Conservation (phyloP, 1,140 invertebrate species). For the Atta colombica region DNA sequence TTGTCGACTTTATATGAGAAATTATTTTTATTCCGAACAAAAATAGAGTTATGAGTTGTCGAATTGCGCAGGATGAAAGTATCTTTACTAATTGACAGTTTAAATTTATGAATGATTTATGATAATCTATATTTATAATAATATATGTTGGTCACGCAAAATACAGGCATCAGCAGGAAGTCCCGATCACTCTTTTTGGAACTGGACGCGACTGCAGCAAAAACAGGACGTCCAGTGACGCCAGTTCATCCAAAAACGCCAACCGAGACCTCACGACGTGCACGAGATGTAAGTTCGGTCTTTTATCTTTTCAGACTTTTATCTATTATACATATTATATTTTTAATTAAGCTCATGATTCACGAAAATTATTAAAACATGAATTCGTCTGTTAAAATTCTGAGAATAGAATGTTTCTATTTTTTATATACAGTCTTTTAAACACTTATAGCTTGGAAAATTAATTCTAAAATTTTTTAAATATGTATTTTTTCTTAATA, state of each 20-base stretch:
- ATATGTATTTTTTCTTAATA: neutral
- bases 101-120: slow-evolving; percentile 43
- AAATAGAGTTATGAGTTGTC: slow-evolving; percentile 32
- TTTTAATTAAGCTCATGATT: neutral
- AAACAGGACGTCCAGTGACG: slow-evolving; percentile 84
- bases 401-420: neutral
- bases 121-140: slow-evolving; percentile 28
- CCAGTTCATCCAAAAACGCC: slow-evolving; percentile 85
- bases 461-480: neutral
- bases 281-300: slow-evolving; percentile 87
- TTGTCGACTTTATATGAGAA: slow-evolving; percentile 1
- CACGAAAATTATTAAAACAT: neutral
- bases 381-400: neutral
- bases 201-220: slow-evolving; percentile 91
- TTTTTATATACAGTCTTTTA: slow-evolving; percentile 12
- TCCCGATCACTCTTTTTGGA: slow-evolving; percentile 95
- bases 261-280: slow-evolving; percentile 86
- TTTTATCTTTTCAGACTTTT: neutral
- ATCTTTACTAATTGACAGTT: slow-evolving; percentile 48
- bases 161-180: slow-evolving; percentile 93
- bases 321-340: neutral
- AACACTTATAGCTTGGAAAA: neutral
- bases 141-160: slow-evolving; percentile 46
- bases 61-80: neutral
- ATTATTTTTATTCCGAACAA: slow-evolving; percentile 8